These are phyloP conservation scores for Protobothrops mucrosquamatus DNA, from an alignment of 2,113 vertebrate species.

Conservation along the genomic window DNA sequence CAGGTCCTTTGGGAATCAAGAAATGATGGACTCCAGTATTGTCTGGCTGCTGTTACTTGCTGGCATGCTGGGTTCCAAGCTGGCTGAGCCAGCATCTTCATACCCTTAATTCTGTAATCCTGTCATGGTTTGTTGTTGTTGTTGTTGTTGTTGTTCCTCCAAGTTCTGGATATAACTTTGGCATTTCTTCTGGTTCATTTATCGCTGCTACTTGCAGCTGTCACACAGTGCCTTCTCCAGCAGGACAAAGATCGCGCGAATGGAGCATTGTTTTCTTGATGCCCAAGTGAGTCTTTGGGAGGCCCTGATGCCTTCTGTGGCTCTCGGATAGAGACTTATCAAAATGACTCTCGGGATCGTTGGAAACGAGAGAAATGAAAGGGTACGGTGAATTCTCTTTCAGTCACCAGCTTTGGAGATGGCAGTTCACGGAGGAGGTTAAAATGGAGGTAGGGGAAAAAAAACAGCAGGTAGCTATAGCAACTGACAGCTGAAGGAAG, in stretches of 20 bases:
- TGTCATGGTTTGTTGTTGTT: not conserved
- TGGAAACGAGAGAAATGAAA: too few relatives aligned
- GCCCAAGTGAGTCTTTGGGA: not conserved
- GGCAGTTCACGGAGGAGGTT: not conserved
- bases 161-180: not conserved
- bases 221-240: not conserved
- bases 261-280: not conserved
- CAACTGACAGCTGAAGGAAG: not conserved
- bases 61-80: not conserved
- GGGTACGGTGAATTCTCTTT: too few relatives aligned
- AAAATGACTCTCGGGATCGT: not conserved
- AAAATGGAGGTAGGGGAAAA: not conserved
- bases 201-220: not conserved
- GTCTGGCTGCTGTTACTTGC: not conserved
- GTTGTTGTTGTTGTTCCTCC: not conserved
- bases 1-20: not conserved
- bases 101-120: not conserved
- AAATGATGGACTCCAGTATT: not conserved
- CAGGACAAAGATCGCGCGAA: not conserved
- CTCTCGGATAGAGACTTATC: not conserved
- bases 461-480: slow-evolving; percentile 11
- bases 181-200: not conserved
- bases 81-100: not conserved
- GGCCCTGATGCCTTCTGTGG: not conserved
- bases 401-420: not conserved